A percentile compares a stretch with the other conserved stretches of the same genome.
These are phyloP conservation scores for Varanus komodoensis DNA, from an alignment of 2,113 vertebrate genomes.

Conservation along the genomic window DNA sequence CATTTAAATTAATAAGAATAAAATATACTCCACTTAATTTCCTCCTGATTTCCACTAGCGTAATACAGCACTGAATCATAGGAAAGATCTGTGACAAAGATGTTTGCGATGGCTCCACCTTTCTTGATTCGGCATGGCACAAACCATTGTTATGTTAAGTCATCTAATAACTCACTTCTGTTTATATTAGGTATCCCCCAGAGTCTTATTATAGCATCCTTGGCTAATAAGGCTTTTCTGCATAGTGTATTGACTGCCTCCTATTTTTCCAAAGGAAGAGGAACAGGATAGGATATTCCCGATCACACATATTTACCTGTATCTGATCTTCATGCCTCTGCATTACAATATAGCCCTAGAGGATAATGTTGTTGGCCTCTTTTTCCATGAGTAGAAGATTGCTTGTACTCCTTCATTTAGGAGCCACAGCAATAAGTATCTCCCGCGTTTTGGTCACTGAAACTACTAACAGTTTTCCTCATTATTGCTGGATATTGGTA, in stretches of 20 bases:
- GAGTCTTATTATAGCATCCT: background rate
- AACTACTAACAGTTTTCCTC: background rate
- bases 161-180: background rate
- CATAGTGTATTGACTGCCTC: background rate
- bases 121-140: background rate
- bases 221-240: background rate
- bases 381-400: background rate
- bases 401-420: background rate
- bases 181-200: conserved; percentile 9
- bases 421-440: background rate
- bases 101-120: background rate
- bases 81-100: background rate
- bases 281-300: background rate
- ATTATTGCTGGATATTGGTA: background rate
- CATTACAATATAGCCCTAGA: background rate
- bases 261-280: background rate
- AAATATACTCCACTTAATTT: background rate
- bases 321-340: background rate
- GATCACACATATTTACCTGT: background rate
- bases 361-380: background rate
- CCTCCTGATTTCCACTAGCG: background rate
- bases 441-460: background rate
- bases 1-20: background rate
- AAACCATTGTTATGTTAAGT: background rate
- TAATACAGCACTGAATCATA: background rate